Percentiles rank a stretch among this genome's conserved stretches.
These are phyloP conservation scores for Hirtodrosophila trivittata DNA, from an alignment of 2,888 invertebrate genomes.

Conservation along the genomic window DNA sequence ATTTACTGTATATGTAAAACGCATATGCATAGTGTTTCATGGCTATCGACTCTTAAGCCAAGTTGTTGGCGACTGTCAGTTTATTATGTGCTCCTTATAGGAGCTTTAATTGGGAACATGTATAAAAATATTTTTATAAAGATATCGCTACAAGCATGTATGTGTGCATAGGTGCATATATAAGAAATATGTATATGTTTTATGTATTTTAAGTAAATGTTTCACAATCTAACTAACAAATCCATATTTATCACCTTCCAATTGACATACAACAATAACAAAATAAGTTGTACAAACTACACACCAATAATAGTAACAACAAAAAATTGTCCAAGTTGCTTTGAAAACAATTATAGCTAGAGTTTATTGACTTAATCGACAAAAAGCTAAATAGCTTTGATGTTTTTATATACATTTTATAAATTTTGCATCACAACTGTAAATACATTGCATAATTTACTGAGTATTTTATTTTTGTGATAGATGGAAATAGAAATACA, in stretches of 20 bases:
- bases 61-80: constrained; percentile 59
- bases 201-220: constrained; percentile 16
- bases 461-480: constrained; percentile 59
- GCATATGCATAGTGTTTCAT: constrained; percentile 47
- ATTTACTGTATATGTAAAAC: constrained; percentile 25
- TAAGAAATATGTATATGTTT: constrained; percentile 12
- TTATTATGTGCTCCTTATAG: constrained; percentile 70
- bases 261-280: constrained; percentile 57
- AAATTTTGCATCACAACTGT: constrained; percentile 38
- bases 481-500: constrained; percentile 35
- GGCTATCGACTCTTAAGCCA: constrained; percentile 41
- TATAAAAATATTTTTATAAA: constrained; percentile 52
- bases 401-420: constrained; percentile 20
- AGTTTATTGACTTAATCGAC: constrained; percentile 21
- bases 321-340: constrained; percentile 42
- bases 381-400: constrained; percentile 16
- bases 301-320: constrained; percentile 25
- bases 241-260: constrained; percentile 51
- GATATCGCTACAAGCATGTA: constrained; percentile 20
- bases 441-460: constrained; percentile 48
- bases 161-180: constrained; percentile 31
- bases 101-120: constrained; percentile 69
- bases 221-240: constrained; percentile 28
- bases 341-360: constrained; percentile 35
- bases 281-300: constrained; percentile 21